Evolutionary conservation across 2,888 invertebrate genomes (phyloP).

Genomic region (Heliconius ismenius): DNA sequence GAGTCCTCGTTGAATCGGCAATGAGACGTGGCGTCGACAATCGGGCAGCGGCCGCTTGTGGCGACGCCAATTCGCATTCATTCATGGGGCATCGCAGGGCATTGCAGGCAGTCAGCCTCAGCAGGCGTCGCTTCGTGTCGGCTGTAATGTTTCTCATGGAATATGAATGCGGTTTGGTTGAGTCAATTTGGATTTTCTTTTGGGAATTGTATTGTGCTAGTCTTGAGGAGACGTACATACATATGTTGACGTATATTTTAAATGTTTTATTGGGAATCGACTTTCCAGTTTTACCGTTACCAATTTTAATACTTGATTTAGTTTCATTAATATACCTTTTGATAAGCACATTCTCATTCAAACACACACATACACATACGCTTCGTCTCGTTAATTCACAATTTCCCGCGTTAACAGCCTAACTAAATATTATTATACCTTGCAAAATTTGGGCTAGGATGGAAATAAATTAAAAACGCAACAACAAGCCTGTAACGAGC

Average conservation of each 20-base stretch:
- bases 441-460: conserved; percentile 73
- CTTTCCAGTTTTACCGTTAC: not conserved
- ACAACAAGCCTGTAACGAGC: conserved; percentile 81
- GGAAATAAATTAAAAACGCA: conserved; percentile 80
- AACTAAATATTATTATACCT: conserved; percentile 73
- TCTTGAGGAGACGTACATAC: not conserved
- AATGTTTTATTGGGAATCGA: not conserved
- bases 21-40: conserved; percentile 76
- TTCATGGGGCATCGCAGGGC: conserved; percentile 65
- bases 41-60: conserved; percentile 73
- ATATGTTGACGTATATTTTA: not conserved
- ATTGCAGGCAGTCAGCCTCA: conserved; percentile 41
- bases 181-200: conserved; percentile 23
- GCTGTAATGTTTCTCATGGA: conserved; percentile 58
- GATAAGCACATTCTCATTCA: not conserved
- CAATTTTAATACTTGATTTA: too few species aligned
- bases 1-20: conserved; percentile 65
- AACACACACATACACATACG: not conserved
- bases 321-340: not conserved
- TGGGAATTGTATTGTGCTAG: not conserved
- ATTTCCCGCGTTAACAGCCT: conserved; percentile 64
- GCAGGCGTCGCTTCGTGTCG: conserved; percentile 44
- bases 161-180: conserved; percentile 61
- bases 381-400: conserved; percentile 34
- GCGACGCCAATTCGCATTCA: conserved; percentile 74